Base-by-base conservation (phyloP, 2,113 vertebrate species). In the Chloebia gouldiae region DNA sequence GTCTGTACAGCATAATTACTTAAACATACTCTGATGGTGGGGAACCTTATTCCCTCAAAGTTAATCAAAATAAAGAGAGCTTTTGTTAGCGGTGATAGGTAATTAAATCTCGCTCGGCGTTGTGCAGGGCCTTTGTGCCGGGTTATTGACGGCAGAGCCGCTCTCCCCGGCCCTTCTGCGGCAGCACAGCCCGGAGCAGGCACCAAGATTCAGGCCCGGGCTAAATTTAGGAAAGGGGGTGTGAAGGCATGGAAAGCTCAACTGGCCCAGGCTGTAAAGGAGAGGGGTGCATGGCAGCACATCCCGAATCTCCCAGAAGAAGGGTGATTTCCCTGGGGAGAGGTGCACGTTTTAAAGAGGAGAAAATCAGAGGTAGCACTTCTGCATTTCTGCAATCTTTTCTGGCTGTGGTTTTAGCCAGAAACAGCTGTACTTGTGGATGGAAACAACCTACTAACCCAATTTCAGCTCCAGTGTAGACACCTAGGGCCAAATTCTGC, bases 51-150 rank as follows among this genome's bases (percentile, higher is more conserved):
- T 91, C 92, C 93, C 86, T 86, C 75, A 76, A 94, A 96, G 91
- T 96, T 96, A 96, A 97, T 97, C 96, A 97, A 93, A 96, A 94
- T 92, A 96, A 97, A 97, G 93, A 90, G 70, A 91, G 91, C 86
- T 96, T 98, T 97, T 95, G 93, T 96, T 87, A 91, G 78, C 2
- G 0, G 60, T 49, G 88, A 96, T 96, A 81, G 94, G 96, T 97
- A 97, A 97, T 98, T 96, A 98, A 96, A 94, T 56, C 75, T 61
- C 44, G 27, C 72, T 83, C 33, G 21, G 70, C 35, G 13, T 83
- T 50, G 65, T 9, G 80, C 73, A 9, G 82, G 42, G 66, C 35
- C 81, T 53, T 86, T 94, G 81, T 93, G 86, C 88, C 2, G 39
- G 80, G 68, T 91, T 95, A 96, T 95, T 88, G 91, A 72, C 51